Base-by-base conservation (phyloP, 2,888 invertebrate genomes). In the Portevinia maculata region DNA sequence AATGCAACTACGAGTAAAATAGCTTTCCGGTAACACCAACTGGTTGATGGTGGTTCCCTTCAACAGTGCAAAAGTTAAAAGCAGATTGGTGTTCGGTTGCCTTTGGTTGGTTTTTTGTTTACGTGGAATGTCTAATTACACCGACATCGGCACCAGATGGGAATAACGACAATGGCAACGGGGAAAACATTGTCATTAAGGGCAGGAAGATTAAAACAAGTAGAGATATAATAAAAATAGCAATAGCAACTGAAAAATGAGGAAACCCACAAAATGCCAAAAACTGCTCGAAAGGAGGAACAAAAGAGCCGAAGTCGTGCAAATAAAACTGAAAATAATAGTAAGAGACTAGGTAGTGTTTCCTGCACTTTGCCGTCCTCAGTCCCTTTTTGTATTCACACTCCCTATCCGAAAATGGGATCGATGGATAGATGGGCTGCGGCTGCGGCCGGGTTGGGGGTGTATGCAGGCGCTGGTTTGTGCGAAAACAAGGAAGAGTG, bases 191-290 rank as follows among this genome's bases (percentile, higher is more conserved):
- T 62, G 41, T 70, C 37, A 70, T 70, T 70, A 70, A 69, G 48
- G 39, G 9, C 48, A 48, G 46, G 39, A 41, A 30, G 50, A 30
- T 39, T 73, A 60, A 73, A 59, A 52, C 60, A 62, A 62, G 53
- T 62, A 46, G 15, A 52, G 17, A 19, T 39, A 44, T 13, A n/a
- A n/a, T n/a, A 52, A 32, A 62, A 46, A 24, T 44, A 9, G 32
- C 52, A 73, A 13, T 59, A 41, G 17, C 17, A 53, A 34, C 53
- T 50, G 39, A 32, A 65, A 73, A 69, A 83, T 60, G 19, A 73
- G 78, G 83, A 83, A 83, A 73, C 78, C 83, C 57, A 83, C 73
- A 78, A 83, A 83, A 83, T 83, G 83, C 78, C 67, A 57, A 62
- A n/a, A 83, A 83, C 67, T 55, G 37, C 13, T 59, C 70, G n/a